Percentiles rank a stretch among this genome's conserved stretches.
Conservation (phyloP, 1,140 invertebrate species). For the Onthophagus taurus region DNA sequence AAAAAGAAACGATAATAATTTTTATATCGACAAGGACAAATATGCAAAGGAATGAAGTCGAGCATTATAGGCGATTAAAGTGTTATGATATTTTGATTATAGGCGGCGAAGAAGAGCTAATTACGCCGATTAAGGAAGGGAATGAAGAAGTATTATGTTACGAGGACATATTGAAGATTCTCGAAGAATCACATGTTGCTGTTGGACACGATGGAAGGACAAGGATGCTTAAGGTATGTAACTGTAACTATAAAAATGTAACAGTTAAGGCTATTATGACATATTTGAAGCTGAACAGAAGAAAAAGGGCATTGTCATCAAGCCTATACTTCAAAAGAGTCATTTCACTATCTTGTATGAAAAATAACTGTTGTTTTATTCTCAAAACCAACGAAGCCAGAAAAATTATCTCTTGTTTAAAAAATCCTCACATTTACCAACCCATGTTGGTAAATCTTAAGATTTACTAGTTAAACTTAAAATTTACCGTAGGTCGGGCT, state of each 20-base stretch:
- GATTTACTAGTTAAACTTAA: no score
- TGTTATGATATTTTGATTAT: constrained; percentile 14
- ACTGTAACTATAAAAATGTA: constrained; percentile 21
- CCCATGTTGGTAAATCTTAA: no score
- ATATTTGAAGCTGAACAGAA: constrained; percentile 24
- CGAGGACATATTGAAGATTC: constrained; percentile 24
- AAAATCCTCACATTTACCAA: no score
- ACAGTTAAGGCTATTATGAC: constrained; percentile 21
- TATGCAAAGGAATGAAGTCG: constrained; percentile 6
- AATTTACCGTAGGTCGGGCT: no score
- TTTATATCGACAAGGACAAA: no score
- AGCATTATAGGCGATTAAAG: constrained; percentile 9
- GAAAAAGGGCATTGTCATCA: constrained; percentile 27
- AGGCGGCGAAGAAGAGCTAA: constrained; percentile 17
- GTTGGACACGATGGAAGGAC: constrained; percentile 25
- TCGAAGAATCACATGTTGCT: constrained; percentile 20
- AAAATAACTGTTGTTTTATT: no score
- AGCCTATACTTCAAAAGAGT: constrained; percentile 25
- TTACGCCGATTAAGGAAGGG: constrained; percentile 16
- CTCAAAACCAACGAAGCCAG: no score
- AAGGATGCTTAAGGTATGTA: constrained; percentile 20
- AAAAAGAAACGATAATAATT: no score
- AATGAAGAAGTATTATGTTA: constrained; percentile 17
- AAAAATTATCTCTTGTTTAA: no score
- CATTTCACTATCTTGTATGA: no score